Percentiles rank a stretch among this genome's conserved stretches.
These are phyloP conservation scores for Sinelater perroti DNA, from an alignment of 2,888 invertebrate genomes.

Conservation along the genomic window DNA sequence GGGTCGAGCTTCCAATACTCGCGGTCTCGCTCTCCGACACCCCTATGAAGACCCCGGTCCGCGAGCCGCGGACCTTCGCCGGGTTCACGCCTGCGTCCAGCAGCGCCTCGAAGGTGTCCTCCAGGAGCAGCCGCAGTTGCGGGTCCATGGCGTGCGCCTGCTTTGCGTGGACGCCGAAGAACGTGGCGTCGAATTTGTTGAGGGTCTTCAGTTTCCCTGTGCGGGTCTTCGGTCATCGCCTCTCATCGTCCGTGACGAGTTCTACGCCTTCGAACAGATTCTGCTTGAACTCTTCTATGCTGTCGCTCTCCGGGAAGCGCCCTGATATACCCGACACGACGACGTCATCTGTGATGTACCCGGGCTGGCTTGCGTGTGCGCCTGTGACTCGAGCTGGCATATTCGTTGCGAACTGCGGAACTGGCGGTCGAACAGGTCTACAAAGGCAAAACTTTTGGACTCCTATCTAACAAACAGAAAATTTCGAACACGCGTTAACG, in stretches of 20 bases:
- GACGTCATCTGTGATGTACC: slow-evolving; percentile 68
- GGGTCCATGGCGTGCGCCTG: slow-evolving; percentile 94
- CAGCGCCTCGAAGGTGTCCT: slow-evolving; percentile 90
- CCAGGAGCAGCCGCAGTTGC: slow-evolving; percentile 78
- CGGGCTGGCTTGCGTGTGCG: slow-evolving; percentile 57
- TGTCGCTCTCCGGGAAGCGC: slow-evolving; percentile 89
- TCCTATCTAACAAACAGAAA: no score
- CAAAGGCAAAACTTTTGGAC: no score
- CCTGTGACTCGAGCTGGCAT: slow-evolving; percentile 72
- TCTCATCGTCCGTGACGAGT: slow-evolving; percentile 90
- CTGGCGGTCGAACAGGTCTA: no score
- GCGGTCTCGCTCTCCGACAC: slow-evolving; percentile 89
- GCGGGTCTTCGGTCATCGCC: slow-evolving; percentile 87
- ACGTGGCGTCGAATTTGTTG: slow-evolving; percentile 83
- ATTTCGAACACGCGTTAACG: no score
- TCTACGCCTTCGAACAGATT: slow-evolving; percentile 91
- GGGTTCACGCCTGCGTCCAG: slow-evolving; percentile 91
- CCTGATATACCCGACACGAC: slow-evolving; percentile 87
- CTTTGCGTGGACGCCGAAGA: slow-evolving; percentile 91
- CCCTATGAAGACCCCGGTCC: slow-evolving; percentile 95
- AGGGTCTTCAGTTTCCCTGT: slow-evolving; percentile 86
- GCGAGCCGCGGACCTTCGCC: slow-evolving; percentile 80
- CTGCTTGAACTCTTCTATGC: slow-evolving; percentile 91
- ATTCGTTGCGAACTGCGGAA: no score
- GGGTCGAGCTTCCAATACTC: slow-evolving; percentile 87